Base-by-base conservation (phyloP, 2,888 invertebrate genomes). In the Halictus quadricinctus region DNA sequence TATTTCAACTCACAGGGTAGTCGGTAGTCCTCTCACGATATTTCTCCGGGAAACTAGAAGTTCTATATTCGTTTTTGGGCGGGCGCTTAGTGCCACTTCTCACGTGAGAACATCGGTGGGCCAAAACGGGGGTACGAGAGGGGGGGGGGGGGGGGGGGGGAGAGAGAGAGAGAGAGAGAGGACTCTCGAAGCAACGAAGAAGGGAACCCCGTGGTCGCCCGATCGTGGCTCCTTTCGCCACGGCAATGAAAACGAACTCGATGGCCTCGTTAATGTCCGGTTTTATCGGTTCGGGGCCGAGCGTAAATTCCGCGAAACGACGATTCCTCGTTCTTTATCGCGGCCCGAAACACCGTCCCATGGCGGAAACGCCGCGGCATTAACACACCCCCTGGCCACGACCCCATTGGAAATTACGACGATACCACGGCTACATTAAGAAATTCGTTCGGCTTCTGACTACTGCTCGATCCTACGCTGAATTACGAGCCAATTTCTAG, bases 181-280 rank as follows among this genome's bases (percentile, higher is more conserved):
- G 29, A 29, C 21, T 54, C 54, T 21, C 21, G 54, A 7, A 21
- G 54, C 21, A 21, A 54, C 54, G 54, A 21, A 73, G 75, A 76
- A 78, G 79, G 74, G 79, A 72, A 41, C 76, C 43, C 18, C 46
- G 25, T 48, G 72, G 72, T 64, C 25, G 25, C 64, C 12, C 83
- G 75, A 83, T 88, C 88, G 69, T 69, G 86, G 69, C 88, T 89
- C 87, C 90, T 90, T 92, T 92, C 91, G 90, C 89, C 90, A 92
- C 88, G 91, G 90, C 86, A 84, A 86, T 91, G 88, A 91, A 91
- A 91, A 90, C 77, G 90, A 92, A 93, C 93, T 93, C 93, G 90
- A 94, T 92, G 92, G 92, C 91, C 92, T 92, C 94, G 91, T 94
- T 94, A 93, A 92, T 90, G 93, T 93, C 93, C 86, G 85, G 84